Conservation (phyloP, 1,140 invertebrate species). For the Mycetomoellerius zeteki region DNA sequence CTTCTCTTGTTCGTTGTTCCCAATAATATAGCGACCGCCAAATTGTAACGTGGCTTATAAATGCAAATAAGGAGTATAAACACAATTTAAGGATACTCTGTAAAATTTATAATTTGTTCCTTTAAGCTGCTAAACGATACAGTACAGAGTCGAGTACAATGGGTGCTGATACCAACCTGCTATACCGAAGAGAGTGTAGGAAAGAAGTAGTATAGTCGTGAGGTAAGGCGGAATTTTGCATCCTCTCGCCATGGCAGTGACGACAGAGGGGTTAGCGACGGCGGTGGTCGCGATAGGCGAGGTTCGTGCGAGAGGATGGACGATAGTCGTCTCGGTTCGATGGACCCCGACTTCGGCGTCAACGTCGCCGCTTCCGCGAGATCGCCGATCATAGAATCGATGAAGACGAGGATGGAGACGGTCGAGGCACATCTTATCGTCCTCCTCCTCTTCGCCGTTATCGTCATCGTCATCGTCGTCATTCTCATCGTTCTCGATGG, state of each 20-base stretch:
- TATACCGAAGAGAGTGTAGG: conserved; percentile 83
- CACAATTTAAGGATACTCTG: background rate
- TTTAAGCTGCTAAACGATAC: background rate
- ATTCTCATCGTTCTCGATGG: conserved; percentile 51
- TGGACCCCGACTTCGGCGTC: conserved; percentile 30
- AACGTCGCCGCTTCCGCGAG: conserved; percentile 31
- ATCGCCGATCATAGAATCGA: conserved; percentile 60
- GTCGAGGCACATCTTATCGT: conserved; percentile 30
- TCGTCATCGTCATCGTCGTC: conserved; percentile 49
- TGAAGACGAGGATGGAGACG: conserved; percentile 45
- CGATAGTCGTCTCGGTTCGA: conserved; percentile 34
- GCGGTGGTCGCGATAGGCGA: conserved; percentile 47
- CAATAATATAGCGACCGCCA: conserved; percentile 2
- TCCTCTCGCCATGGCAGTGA: conserved; percentile 77
- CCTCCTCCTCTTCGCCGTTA: background rate
- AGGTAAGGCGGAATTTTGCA: conserved; percentile 82
- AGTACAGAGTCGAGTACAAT: background rate
- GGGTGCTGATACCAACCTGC: conserved; percentile 83
- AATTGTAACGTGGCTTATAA: conserved; percentile 20
- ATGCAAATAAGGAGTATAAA: conserved; percentile 10
- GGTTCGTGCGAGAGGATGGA: conserved; percentile 48
- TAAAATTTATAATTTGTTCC: background rate
- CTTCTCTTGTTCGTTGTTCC: background rate
- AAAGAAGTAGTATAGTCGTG: conserved; percentile 83
- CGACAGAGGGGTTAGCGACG: conserved; percentile 59